Evolutionary conservation across 2,797 vertebrate species (phyloP).

Genomic region (Choloepus didactylus): DNA sequence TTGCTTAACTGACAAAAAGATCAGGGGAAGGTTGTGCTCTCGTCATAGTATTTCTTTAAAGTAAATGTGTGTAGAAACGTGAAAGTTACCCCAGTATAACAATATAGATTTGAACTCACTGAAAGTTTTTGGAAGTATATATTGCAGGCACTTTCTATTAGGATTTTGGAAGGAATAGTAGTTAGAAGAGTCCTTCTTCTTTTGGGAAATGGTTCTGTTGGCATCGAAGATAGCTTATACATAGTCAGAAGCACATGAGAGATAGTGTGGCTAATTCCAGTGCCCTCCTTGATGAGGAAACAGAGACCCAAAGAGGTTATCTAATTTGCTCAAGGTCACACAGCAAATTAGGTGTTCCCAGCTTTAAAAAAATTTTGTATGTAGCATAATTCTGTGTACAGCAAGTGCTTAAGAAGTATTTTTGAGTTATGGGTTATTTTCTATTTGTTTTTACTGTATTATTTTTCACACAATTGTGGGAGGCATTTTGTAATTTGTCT

Average conservation of each 20-base stretch:
- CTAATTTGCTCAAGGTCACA: constrained; percentile 7
- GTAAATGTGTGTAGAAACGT: constrained; percentile 52
- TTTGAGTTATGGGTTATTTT: constrained; percentile 19
- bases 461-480: neutral
- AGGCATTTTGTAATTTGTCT: constrained; percentile 62
- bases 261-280: constrained; percentile 58
- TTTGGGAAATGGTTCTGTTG: constrained; percentile 50
- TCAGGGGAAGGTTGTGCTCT: constrained; percentile 45
- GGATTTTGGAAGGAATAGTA: constrained; percentile 19
- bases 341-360: neutral
- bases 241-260: constrained; percentile 51
- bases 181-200: constrained; percentile 7
- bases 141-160: neutral
- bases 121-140: constrained; percentile 58
- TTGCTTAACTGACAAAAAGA: constrained; percentile 73
- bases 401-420: neutral
- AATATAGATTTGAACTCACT: constrained; percentile 48
- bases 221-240: constrained; percentile 23
- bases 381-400: neutral
- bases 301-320: neutral
- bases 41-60: constrained; percentile 62
- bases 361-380: neutral
- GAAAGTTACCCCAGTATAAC: neutral
- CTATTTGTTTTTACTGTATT: neutral
- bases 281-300: constrained; percentile 43